Conservation (phyloP, 2,113 vertebrate species). For the Chloebia gouldiae region DNA sequence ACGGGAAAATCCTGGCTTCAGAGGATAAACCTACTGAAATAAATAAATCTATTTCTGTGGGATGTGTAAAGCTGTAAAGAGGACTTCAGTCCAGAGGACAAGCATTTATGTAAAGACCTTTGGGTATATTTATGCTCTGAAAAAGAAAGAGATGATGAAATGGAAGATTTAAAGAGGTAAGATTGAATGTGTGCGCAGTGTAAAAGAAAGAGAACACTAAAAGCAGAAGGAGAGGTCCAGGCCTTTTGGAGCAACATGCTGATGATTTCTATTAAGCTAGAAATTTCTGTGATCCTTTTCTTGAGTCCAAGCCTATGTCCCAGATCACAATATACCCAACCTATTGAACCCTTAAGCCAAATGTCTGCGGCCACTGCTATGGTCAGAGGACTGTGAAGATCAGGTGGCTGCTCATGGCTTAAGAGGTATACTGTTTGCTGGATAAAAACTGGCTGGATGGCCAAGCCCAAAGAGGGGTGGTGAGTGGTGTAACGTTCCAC, state of each 20-base stretch:
- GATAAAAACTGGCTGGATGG: background rate
- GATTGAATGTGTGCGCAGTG: background rate
- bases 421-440: background rate
- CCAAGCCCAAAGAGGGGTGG: background rate
- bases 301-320: background rate
- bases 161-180: background rate
- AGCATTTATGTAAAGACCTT: background rate
- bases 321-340: background rate
- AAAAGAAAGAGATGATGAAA: background rate
- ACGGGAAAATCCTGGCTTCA: conserved; percentile 7
- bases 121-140: background rate
- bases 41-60: background rate
- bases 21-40: conserved; percentile 8
- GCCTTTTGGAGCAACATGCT: background rate
- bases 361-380: background rate
- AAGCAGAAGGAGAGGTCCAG: background rate
- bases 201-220: background rate
- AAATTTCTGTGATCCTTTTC: background rate
- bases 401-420: background rate
- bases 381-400: background rate
- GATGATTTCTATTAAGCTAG: background rate
- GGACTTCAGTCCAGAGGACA: background rate
- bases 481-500: background rate
- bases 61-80: background rate
- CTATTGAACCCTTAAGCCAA: background rate